phyloP scores from a whole-genome alignment of 2,797 vertebrate genomes.

The Cichlasoma orientale region DNA sequence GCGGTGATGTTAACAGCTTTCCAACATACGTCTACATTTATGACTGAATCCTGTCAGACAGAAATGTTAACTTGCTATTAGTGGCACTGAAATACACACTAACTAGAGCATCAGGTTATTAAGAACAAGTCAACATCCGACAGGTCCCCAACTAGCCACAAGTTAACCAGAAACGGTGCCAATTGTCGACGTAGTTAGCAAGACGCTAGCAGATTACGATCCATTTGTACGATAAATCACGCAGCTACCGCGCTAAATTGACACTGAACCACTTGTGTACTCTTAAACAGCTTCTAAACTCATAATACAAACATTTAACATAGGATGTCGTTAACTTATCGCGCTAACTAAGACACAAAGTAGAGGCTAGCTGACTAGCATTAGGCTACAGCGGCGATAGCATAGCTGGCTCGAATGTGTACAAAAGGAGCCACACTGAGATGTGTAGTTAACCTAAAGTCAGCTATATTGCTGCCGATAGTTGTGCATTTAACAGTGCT shows the following conservation, averaged over 20 bases:
- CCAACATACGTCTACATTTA: neutral
- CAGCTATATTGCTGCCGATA: neutral
- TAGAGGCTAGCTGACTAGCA: conserved; percentile 49
- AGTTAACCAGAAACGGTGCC: neutral
- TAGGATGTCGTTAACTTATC: neutral
- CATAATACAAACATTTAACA: rapidly evolving
- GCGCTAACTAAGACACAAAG: neutral
- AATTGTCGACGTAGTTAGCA: conserved; percentile 4
- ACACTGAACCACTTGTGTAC: neutral
- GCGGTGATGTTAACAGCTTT: neutral
- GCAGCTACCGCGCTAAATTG: rapidly evolving
- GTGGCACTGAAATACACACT: neutral
- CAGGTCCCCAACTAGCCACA: conserved; percentile 4
- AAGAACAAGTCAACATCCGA: conserved; percentile 18
- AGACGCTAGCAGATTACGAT: neutral
- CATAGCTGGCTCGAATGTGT: conserved; percentile 25
- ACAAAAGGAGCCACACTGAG: neutral
- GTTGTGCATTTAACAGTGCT: neutral
- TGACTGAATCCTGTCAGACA: neutral
- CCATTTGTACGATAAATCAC: neutral
- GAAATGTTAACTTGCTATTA: neutral
- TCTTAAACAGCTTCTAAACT: neutral
- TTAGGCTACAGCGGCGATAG: conserved; percentile 34
- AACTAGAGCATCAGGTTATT: neutral
- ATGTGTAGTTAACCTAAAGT: neutral